Evolutionary conservation across 2,113 vertebrate species (phyloP).

Genomic region (Machaerirhynchus nigripectus): DNA sequence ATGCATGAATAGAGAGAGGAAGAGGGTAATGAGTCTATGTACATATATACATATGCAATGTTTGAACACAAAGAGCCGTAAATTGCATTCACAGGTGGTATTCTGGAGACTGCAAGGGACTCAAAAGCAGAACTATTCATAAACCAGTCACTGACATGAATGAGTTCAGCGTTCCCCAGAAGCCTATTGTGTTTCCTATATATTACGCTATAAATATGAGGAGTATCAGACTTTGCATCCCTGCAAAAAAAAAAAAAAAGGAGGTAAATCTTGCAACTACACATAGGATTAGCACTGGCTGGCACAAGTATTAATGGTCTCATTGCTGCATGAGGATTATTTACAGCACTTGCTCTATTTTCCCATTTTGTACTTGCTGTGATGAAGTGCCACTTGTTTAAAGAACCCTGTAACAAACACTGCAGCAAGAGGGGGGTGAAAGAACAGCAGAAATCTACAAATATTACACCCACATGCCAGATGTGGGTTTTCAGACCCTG

Average conservation of each 20-base stretch:
- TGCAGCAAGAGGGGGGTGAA: background rate
- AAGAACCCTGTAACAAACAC: constrained; percentile 51
- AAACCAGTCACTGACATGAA: constrained; percentile 53
- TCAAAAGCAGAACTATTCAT: constrained; percentile 62
- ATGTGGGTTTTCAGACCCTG: constrained; percentile 46
- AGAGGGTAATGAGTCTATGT: constrained; percentile 55
- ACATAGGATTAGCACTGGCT: constrained; percentile 52
- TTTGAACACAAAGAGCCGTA: constrained; percentile 60
- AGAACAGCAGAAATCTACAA: constrained; percentile 1
- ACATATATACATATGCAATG: constrained; percentile 64
- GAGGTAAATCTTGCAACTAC: constrained; percentile 62
- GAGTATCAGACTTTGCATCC: constrained; percentile 51
- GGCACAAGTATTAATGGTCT: constrained; percentile 61
- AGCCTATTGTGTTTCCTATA: constrained; percentile 62
- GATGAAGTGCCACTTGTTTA: constrained; percentile 66
- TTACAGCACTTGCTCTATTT: constrained; percentile 65
- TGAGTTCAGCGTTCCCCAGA: constrained; percentile 51
- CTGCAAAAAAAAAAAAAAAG: background rate
- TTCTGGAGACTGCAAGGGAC: constrained; percentile 43
- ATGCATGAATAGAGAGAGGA: constrained; percentile 53
- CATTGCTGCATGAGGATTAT: constrained; percentile 59
- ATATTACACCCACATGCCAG: constrained; percentile 44
- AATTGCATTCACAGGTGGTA: constrained; percentile 66
- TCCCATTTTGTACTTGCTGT: constrained; percentile 59
- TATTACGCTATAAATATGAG: constrained; percentile 64